Conservation (phyloP, 2,797 vertebrate genomes). For the Rhynchotus rufescens region DNA sequence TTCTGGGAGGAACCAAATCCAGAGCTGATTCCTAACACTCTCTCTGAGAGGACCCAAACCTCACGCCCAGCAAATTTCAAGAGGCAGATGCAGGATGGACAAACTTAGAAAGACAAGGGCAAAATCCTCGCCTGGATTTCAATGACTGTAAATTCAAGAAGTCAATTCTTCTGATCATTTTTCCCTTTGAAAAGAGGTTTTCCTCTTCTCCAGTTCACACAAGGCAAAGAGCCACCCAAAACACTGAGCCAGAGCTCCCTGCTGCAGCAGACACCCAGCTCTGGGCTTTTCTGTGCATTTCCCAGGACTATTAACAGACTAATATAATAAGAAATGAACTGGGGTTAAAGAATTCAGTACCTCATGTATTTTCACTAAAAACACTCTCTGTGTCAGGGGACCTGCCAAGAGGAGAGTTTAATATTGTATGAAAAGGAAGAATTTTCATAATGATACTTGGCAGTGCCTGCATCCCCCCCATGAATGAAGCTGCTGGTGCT, state of each 20-base stretch:
- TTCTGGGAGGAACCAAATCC: neutral
- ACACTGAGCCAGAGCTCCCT: neutral
- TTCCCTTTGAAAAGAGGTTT: neutral
- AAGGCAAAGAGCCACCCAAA: slow-evolving; percentile 24
- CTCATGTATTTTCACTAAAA: slow-evolving; percentile 59
- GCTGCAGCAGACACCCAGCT: neutral
- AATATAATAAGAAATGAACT: slow-evolving; percentile 64
- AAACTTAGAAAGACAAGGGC: neutral
- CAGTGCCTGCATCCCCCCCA: slow-evolving; percentile 43
- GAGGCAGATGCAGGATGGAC: neutral
- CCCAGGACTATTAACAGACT: slow-evolving; percentile 47
- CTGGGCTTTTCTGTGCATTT: neutral
- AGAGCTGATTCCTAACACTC: neutral
- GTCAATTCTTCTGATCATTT: neutral
- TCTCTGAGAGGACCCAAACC: neutral
- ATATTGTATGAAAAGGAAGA: slow-evolving; percentile 59
- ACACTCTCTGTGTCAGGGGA: slow-evolving; percentile 36
- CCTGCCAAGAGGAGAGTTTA: slow-evolving; percentile 63
- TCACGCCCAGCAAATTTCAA: neutral
- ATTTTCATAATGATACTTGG: slow-evolving; percentile 68
- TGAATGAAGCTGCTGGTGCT: slow-evolving; percentile 31
- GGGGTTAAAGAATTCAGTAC: slow-evolving; percentile 67
- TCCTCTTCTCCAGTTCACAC: neutral
- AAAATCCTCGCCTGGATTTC: neutral
- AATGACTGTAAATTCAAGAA: neutral